Conservation (phyloP, 2,797 vertebrate species). For the Hipposideros larvatus region DNA sequence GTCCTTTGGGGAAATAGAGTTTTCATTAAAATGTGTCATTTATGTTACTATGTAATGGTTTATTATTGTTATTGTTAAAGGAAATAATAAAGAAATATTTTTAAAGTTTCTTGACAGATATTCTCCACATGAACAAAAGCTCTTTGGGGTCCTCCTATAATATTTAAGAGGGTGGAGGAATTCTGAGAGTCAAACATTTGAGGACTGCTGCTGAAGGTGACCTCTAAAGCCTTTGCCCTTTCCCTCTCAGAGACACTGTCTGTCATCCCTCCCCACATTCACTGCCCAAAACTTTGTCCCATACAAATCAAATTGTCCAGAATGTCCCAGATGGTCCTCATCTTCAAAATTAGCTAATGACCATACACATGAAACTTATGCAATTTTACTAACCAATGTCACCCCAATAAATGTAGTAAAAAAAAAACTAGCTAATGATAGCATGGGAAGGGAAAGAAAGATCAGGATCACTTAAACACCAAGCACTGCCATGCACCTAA, state of each 20-base stretch:
- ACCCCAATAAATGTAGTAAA: too few species aligned
- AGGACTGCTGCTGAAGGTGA: not conserved
- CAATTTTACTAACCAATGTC: too few species aligned
- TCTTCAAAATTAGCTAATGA: not conserved
- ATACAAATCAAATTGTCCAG: conserved; percentile 17
- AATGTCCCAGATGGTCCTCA: not conserved
- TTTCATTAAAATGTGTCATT: conserved; percentile 17
- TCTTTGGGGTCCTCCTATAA: not conserved
- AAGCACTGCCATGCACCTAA: not conserved
- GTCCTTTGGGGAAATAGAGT: conserved; percentile 4
- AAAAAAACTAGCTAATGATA: not conserved
- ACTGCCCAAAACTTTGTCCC: not conserved
- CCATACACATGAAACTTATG: too few species aligned
- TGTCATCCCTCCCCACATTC: not conserved
- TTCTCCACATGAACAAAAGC: conserved; percentile 20
- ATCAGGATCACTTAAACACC: not conserved
- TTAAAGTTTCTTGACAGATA: not conserved
- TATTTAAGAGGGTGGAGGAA: not conserved
- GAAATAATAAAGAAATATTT: conserved; percentile 38
- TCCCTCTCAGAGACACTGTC: not conserved
- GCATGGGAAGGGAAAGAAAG: not conserved
- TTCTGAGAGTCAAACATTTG: not conserved
- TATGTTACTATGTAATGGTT: not conserved
- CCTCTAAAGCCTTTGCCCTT: not conserved
- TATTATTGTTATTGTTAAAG: conserved; percentile 18